These are phyloP conservation scores for Strix aluco DNA, from an alignment of 2,113 vertebrate genomes.

Conservation along the genomic window DNA sequence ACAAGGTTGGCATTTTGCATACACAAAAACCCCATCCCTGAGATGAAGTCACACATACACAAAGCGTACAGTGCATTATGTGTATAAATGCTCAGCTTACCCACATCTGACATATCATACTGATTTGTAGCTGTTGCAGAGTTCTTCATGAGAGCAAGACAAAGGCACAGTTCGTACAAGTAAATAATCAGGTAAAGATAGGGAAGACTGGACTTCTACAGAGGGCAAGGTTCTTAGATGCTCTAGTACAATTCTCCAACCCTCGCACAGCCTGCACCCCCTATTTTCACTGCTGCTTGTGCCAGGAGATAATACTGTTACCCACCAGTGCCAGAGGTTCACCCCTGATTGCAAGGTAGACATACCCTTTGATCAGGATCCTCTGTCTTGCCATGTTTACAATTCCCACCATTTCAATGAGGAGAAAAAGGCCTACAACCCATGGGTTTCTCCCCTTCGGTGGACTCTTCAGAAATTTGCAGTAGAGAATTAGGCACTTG, in stretches of 20 bases:
- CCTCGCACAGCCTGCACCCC: background rate
- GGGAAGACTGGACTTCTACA: background rate
- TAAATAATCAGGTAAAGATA: background rate
- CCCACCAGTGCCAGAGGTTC: background rate
- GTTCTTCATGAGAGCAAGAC: background rate
- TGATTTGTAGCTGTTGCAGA: background rate
- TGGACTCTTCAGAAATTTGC: background rate
- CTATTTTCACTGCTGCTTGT: background rate
- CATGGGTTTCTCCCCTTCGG: accelerated
- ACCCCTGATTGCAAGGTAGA: background rate
- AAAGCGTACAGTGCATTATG: background rate
- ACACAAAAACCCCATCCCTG: background rate
- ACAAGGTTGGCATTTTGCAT: background rate
- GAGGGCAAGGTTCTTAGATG: background rate
- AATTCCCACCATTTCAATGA: background rate
- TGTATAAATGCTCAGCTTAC: background rate
- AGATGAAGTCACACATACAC: background rate
- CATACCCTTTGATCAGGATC: background rate
- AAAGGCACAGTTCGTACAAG: background rate
- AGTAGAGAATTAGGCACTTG: background rate
- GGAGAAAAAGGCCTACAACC: background rate
- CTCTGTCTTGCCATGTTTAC: background rate
- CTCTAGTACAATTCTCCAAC: background rate
- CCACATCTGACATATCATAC: background rate
- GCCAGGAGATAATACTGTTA: background rate